These are phyloP conservation scores for Tetramorium bicarinatum DNA, from an alignment of 2,888 invertebrate species.

Conservation along the genomic window DNA sequence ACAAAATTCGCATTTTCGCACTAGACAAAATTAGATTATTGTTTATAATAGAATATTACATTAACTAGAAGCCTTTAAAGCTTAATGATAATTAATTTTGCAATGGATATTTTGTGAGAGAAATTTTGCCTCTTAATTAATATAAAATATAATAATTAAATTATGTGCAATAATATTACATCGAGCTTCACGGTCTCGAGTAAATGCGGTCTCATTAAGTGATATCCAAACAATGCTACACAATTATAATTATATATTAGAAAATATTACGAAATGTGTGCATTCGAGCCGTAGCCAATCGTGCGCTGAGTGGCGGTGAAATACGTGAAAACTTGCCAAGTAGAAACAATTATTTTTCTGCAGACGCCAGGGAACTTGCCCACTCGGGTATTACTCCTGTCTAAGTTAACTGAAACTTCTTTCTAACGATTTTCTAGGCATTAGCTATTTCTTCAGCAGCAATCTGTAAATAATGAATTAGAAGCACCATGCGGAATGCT, in stretches of 20 bases:
- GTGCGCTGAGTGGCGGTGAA: neutral
- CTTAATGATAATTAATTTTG: slow-evolving; percentile 29
- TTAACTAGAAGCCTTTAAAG: neutral
- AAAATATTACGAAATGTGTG: neutral
- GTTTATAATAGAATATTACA: neutral
- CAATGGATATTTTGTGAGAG: neutral
- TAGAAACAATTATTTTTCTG: slow-evolving; percentile 59
- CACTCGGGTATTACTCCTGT: slow-evolving; percentile 26
- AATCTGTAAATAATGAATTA: slow-evolving; percentile 46
- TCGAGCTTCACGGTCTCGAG: neutral
- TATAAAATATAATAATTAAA: slow-evolving; percentile 23
- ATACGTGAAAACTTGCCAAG: slow-evolving; percentile 47
- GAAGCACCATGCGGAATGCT: neutral
- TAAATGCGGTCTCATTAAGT: slow-evolving; percentile 4
- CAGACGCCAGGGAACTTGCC: slow-evolving; percentile 31
- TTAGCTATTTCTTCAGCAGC: slow-evolving; percentile 47
- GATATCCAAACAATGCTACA: neutral
- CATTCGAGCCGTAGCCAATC: neutral
- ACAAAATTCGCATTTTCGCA: neutral
- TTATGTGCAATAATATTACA: neutral
- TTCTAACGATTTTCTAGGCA: slow-evolving; percentile 22
- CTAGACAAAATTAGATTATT: neutral
- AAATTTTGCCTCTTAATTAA: slow-evolving; percentile 19
- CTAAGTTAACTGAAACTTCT: slow-evolving; percentile 51
- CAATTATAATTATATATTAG: neutral